These are phyloP conservation scores for Zhengitettix transpicula DNA, from an alignment of 2,888 invertebrate genomes.

Conservation along the genomic window DNA sequence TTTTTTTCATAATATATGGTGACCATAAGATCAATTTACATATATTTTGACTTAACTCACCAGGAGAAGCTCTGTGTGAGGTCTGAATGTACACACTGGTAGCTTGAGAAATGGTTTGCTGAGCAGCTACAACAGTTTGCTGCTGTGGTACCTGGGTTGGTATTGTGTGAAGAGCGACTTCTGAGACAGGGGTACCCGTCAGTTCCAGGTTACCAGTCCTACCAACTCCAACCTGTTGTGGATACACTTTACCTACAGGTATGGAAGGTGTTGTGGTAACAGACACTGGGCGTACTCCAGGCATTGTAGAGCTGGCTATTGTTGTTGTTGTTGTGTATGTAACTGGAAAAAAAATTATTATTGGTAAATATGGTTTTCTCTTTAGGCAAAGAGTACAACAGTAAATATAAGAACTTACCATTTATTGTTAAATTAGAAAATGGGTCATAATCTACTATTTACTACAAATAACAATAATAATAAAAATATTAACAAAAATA, in stretches of 20 bases:
- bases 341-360: constrained; percentile 4
- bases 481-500: too few species aligned
- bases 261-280: constrained; percentile 11
- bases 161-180: constrained; percentile 6
- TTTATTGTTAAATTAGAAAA: too few species aligned
- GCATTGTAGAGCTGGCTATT: constrained; percentile 2
- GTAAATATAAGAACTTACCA: too few species aligned
- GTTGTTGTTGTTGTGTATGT: constrained; percentile 7
- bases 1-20: too few species aligned
- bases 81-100: constrained; percentile 13
- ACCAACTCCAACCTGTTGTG: constrained; percentile 5
- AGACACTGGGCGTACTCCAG: constrained; percentile 7
- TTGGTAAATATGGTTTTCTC: neutral
- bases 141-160: constrained; percentile 7
- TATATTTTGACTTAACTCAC: neutral
- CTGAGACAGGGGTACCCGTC: neutral
- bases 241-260: constrained; percentile 14
- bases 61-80: constrained; percentile 11
- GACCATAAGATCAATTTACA: too few species aligned
- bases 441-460: too few species aligned
- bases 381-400: too few species aligned
- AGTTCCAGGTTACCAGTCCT: neutral
- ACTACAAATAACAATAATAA: too few species aligned
- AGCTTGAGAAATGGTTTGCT: constrained; percentile 8
- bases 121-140: constrained; percentile 2